These are phyloP conservation scores for Andrena camellia DNA, from an alignment of 2,888 invertebrate genomes.

Conservation along the genomic window DNA sequence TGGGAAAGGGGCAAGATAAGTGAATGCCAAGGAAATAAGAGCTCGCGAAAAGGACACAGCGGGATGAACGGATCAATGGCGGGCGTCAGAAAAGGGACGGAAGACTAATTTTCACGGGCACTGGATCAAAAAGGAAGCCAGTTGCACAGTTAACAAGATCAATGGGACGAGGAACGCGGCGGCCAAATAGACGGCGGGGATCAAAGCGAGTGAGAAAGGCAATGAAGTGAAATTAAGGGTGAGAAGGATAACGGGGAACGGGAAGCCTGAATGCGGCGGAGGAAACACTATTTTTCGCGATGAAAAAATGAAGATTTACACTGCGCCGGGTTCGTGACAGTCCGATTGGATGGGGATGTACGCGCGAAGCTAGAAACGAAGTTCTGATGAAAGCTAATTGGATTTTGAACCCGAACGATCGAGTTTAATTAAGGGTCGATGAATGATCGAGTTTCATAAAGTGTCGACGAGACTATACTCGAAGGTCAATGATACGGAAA, in stretches of 20 bases:
- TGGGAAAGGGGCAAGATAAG: conserved; percentile 36
- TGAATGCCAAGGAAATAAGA: conserved; percentile 36
- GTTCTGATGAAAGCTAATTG: conserved; percentile 10
- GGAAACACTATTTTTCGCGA: not conserved
- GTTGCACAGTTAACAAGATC: conserved; percentile 33
- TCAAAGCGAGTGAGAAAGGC: not conserved
- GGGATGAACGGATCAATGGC: conserved; percentile 30
- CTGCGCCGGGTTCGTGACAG: not conserved
- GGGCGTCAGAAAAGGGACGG: conserved; percentile 15
- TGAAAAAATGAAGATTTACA: not conserved
- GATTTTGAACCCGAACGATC: conserved; percentile 7
- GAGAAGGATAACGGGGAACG: not conserved
- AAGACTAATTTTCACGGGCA: conserved; percentile 34
- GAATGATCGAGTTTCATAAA: not conserved
- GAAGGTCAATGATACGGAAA: conserved; percentile 10
- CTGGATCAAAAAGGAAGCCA: not conserved
- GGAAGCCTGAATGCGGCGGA: not conserved
- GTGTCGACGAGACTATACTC: conserved; percentile 11
- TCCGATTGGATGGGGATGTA: not conserved
- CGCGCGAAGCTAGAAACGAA: not conserved
- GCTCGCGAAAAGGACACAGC: conserved; percentile 17
- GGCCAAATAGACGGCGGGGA: not conserved
- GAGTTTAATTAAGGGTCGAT: conserved; percentile 15
- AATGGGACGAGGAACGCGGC: not conserved
- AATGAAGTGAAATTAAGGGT: conserved; percentile 2